Base-by-base conservation (phyloP, 1,140 invertebrate species). In the Drosophila auraria region DNA sequence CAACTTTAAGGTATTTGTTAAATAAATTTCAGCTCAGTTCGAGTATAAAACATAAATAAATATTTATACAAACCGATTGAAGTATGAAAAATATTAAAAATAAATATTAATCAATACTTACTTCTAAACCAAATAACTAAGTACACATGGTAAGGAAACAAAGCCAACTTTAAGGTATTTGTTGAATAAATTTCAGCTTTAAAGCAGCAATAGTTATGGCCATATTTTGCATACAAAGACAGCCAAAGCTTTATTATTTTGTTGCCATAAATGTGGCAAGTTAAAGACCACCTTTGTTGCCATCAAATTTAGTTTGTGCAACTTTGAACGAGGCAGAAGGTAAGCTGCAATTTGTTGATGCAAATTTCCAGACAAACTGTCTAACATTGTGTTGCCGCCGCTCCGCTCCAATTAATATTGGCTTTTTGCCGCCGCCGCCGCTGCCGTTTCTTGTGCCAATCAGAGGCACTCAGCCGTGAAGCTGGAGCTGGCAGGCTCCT, bases 391-490 rank as follows among this genome's bases (percentile, higher is more conserved):
- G 47, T 70, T 63, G 40, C 25, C 17, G 12, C 23, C 33, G 17
- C 53, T 56, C 9, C 17, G 20, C 58, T 36, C 9, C 64, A 66
- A 66, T 66, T 64, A 58, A 72, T 57, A 36, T 59, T 17, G 23
- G 8, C 33, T 56, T 30, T 40, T 65, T 54, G n/a, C 40, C 9
- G 20, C 15, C 0, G 27, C 12, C 9, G n/a, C 11, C 33, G 3
- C 14, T 33, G 30, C 30, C 30, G 30, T 9, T 33, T 33, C 7
- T 65, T 42, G 50, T 42, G 23, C 40, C 61, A 33, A 59, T 58
- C 59, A 49, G 57, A 50, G 50, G 56, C 77, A 80, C 53, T 63
- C 42, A 58, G 47, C 40, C 51, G 40, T 54, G 27, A 6, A 30
- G 27, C 27, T 30, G 27, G 64, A 33, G 47, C 45, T 74, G 79